Base-by-base conservation (phyloP, 2,797 vertebrate genomes). In the Pseudotriccus pelzelni region DNA sequence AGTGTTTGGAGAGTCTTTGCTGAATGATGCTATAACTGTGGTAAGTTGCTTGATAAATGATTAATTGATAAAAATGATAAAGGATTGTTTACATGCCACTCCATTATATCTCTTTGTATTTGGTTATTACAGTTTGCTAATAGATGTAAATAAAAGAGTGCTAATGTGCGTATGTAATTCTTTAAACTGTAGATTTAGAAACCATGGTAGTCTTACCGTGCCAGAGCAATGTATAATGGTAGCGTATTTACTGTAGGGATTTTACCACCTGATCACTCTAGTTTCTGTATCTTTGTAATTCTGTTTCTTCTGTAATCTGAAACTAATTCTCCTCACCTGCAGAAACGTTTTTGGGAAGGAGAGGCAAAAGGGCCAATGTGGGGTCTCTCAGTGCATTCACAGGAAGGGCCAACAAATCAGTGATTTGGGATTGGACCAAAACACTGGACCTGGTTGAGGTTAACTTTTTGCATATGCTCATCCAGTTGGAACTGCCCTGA, bases 1-100 rank as follows among this genome's bases (percentile, higher is more conserved):
- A 96, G 98, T 99, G 75, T 99, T 99, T 52, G 99, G 99, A 47
- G 99, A 99, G 94, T 99, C 99, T 39, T 97, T 99, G 95, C 98
- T 99, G 96, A 99, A 99, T 18, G 99, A 99, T 44, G 99, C 99
- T 0, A 98, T 99, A 96, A 99, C 99, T 80, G 99, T 99, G 99
- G 99, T 99, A 97, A 99, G 99, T 97, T 85, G 46, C 28, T 18
- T 12, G 34, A 60, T 67, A 59, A 79, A 43, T 44, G 53, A 64
- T 68, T 30, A 72, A 44, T 50, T 70, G 67, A 43, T 73, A 39
- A 84, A 86, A 86, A n/a, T 0, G 11, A 44, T 72, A 32, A 75
- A 46, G 62, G 32, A 56, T 79, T 84, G n/a, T 68, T 83, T 78
- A 73, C 56, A 58, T 89, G 64, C 64, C 41, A 44, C 46, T 67